A percentile compares a stretch with the other conserved stretches of the same genome.
Conservation (phyloP, 92 coral and sea anemone species). For the Bergia sp. region DNA sequence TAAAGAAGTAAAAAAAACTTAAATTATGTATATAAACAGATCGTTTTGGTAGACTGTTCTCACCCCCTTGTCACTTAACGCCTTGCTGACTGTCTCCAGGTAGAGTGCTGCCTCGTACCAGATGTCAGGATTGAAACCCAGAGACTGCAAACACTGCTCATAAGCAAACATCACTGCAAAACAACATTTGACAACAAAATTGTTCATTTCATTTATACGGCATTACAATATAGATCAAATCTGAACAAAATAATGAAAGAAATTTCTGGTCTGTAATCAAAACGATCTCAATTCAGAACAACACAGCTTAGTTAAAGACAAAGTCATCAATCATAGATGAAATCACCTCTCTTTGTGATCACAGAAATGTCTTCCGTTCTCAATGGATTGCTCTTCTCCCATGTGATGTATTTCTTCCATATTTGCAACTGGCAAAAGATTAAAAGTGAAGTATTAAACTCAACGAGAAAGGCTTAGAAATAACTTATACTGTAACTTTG, state of each 20-base stretch:
- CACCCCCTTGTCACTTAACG: conserved; percentile 90
- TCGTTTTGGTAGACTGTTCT: not conserved
- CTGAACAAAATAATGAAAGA: no score
- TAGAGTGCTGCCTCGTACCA: conserved; percentile 96
- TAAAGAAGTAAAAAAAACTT: no score
- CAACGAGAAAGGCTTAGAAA: no score
- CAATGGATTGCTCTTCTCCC: conserved; percentile 96
- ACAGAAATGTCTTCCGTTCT: conserved; percentile 86
- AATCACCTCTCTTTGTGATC: conserved; percentile 80
- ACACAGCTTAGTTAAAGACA: not conserved
- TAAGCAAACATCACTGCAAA: conserved; percentile 89
- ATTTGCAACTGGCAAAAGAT: conserved; percentile 75
- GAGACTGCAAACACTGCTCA: conserved; percentile 90
- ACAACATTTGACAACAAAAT: not conserved
- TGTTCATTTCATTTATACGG: not conserved
- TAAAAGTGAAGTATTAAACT: not conserved
- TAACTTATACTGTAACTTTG: no score
- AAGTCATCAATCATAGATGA: not conserved
- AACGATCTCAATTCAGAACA: no score
- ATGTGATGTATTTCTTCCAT: conserved; percentile 93
- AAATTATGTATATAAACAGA: not conserved
- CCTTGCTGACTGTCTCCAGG: conserved; percentile 87
- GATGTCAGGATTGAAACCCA: conserved; percentile 92
- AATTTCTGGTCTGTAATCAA: no score
- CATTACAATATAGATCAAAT: not conserved